Percentiles rank a stretch among this genome's conserved stretches.
Conservation (phyloP, 2,888 invertebrate species). For the Callyntrura sp. region DNA sequence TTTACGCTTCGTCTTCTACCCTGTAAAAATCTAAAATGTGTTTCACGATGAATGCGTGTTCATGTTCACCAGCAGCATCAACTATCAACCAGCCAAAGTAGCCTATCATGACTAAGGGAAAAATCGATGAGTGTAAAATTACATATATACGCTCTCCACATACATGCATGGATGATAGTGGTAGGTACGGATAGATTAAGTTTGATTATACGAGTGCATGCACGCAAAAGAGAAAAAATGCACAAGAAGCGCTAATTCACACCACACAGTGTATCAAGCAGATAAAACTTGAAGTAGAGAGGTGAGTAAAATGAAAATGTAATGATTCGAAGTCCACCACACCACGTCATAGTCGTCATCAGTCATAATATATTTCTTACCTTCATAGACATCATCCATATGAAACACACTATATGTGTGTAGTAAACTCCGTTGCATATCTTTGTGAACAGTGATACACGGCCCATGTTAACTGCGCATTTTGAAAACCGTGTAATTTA, state of each 20-base stretch:
- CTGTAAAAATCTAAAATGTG: conserved; percentile 23
- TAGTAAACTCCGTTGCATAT: too few species aligned
- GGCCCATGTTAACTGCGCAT: too few species aligned
- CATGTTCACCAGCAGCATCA: background rate
- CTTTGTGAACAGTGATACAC: too few species aligned
- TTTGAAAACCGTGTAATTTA: too few species aligned
- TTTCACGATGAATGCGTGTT: conserved; percentile 35
- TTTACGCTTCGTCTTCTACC: conserved; percentile 26
- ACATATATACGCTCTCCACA: background rate
- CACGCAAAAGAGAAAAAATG: conserved; percentile 20
- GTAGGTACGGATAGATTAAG: background rate
- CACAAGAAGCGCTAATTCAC: conserved; percentile 6
- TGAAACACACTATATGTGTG: too few species aligned
- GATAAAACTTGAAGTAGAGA: background rate
- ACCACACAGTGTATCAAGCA: too few species aligned
- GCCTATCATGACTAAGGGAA: background rate
- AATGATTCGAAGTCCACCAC: conserved; percentile 8
- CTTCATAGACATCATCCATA: too few species aligned
- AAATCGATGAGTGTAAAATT: conserved; percentile 32
- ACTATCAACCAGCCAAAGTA: background rate
- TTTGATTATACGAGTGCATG: background rate
- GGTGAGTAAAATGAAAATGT: conserved; percentile 5
- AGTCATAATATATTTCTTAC: conserved; percentile 1
- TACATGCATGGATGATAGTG: conserved; percentile 20
- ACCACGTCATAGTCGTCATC: too few species aligned